Evolutionary conservation across 2,888 invertebrate genomes (phyloP), one percentile per base, ranked within the genome.

Genomic region (Hyposoter dolosus): DNA sequence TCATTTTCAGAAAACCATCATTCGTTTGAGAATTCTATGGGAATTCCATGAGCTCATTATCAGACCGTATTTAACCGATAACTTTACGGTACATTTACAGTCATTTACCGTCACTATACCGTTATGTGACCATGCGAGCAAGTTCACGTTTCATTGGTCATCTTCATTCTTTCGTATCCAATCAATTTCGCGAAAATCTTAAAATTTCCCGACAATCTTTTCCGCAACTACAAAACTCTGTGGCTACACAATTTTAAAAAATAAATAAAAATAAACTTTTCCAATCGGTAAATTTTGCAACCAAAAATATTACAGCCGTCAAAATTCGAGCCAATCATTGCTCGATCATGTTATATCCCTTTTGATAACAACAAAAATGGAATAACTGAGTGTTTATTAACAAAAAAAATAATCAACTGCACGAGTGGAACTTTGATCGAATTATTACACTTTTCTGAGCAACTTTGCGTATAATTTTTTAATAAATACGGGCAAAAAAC

Each of bases 51-150:
- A 28, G 3, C 9, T 17, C 12, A 69, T 28, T 9, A 1, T 5
- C 23, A 17, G 23, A 15, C 17, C 28, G 47, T 47, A 69, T 47
- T 47, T 32, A 28, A 28, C 28, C 47, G 45, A 69, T 28, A 47
- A 69, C 28, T 47, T 69, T 69, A 47, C 69, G 47, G 69, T 69
- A 47, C 45, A 69, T 69, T 69, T 69, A 69, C 69, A 28, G 69
- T 28, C 12, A 69, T 47, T 69, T 69, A 69, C 69, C 68, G 68
- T 45, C 68, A 69, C 6, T 28, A 28, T 17, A 69, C 68, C 69
- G 69, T 69, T 69, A 69, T 69, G 17, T 69, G 69, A 69, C 69
- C 69, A n/a, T 9, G 28, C 28, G 10, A 47, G n/a, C 28, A 47
- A 47, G 28, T 69, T 47, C 7, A 43, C 10, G 15, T n/a, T 69